These are phyloP conservation scores for Ornithoptera alexandrae DNA, from an alignment of 2,888 invertebrate genomes.

Conservation along the genomic window DNA sequence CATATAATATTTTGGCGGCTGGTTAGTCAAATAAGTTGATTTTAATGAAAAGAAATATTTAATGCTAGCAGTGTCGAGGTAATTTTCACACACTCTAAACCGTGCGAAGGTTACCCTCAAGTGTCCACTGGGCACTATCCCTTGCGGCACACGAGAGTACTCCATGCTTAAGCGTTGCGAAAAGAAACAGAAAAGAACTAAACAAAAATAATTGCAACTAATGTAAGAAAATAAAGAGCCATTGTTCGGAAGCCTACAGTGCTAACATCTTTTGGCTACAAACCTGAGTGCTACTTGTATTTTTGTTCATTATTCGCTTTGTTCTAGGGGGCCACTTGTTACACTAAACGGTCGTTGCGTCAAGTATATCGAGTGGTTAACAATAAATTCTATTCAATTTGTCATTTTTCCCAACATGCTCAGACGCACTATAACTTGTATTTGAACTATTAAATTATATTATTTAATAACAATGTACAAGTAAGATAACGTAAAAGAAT, in stretches of 20 bases:
- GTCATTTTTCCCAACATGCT: constrained; percentile 34
- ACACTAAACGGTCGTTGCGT: constrained; percentile 52
- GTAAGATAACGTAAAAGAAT: neutral
- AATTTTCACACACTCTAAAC: constrained; percentile 39
- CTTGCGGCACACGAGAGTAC: constrained; percentile 50
- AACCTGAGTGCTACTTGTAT: constrained; percentile 58
- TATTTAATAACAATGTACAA: neutral
- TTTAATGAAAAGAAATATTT: neutral
- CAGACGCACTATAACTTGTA: neutral
- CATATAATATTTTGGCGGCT: neutral
- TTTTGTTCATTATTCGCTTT: constrained; percentile 64
- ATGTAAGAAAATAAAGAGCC: constrained; percentile 68
- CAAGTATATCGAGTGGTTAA: constrained; percentile 50
- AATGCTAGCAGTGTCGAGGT: neutral
- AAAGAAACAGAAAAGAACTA: constrained; percentile 58
- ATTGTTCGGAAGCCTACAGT: constrained; percentile 51
- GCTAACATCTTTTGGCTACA: constrained; percentile 70
- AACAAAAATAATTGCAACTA: constrained; percentile 66
- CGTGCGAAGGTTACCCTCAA: constrained; percentile 49
- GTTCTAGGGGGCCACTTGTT: constrained; percentile 57
- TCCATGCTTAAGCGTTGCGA: constrained; percentile 45
- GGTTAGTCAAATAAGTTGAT: neutral
- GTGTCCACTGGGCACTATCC: constrained; percentile 36
- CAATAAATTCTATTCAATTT: constrained; percentile 50
- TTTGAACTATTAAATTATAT: neutral